phyloP scores from a whole-genome alignment of 37 sponge, comb jelly and placozoan species.

The Axinella damicornis region DNA sequence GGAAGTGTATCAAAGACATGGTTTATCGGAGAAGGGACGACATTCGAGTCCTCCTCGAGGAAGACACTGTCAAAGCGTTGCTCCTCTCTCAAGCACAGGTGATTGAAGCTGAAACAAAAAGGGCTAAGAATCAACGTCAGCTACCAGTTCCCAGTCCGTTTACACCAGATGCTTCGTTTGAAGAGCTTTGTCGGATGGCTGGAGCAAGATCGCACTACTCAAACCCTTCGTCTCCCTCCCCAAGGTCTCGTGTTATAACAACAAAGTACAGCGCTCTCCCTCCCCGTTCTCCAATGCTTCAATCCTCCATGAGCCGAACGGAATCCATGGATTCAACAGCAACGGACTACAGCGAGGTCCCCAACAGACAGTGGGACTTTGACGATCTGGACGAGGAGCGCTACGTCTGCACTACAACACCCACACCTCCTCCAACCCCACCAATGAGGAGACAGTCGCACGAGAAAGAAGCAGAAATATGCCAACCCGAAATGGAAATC shows the following conservation, averaged over 20 bases:
- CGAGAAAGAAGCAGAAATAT: background rate
- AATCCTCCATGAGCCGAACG: background rate
- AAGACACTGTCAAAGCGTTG: background rate
- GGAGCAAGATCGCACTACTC: background rate
- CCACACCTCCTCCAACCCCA: too few species aligned
- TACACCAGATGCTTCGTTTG: background rate
- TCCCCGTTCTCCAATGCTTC: background rate
- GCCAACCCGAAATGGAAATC: constrained; percentile 9
- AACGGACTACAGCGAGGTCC: too few species aligned
- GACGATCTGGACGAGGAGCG: too few species aligned
- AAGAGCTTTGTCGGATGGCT: background rate
- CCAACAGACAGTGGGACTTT: too few species aligned
- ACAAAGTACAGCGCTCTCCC: too few species aligned
- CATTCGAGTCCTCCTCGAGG: background rate
- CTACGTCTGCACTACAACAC: too few species aligned
- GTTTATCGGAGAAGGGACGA: background rate
- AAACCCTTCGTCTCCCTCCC: too few species aligned
- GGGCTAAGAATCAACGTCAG: background rate
- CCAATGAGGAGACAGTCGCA: too few species aligned
- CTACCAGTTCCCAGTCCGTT: background rate
- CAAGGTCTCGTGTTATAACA: too few species aligned
- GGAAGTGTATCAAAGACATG: background rate
- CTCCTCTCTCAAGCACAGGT: background rate
- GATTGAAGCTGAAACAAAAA: background rate
- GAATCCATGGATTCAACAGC: background rate